Evolutionary conservation across 2,113 vertebrate species (phyloP).

Genomic region (Salvelinus alpinus): DNA sequence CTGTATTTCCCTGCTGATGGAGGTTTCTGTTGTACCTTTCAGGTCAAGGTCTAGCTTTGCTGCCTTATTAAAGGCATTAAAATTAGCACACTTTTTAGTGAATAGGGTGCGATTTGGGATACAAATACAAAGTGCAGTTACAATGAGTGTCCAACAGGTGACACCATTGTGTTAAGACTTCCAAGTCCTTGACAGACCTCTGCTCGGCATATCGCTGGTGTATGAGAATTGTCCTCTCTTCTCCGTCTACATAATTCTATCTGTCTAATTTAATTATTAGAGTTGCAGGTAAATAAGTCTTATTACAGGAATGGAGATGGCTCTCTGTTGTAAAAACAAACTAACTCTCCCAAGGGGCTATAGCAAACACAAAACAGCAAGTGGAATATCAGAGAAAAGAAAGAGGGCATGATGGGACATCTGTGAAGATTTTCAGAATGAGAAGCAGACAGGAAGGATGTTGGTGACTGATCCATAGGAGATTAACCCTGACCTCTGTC

Average conservation of each 20-base stretch:
- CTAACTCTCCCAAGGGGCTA: too few relatives aligned
- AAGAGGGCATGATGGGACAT: slow-evolving; percentile 18
- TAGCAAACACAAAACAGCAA: neutral
- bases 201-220: neutral
- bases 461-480: slow-evolving; percentile 10
- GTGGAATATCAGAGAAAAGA: neutral
- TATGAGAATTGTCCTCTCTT: neutral
- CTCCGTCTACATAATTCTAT: neutral
- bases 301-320: neutral
- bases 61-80: too few relatives aligned
- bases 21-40: too few relatives aligned
- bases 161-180: neutral
- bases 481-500: neutral
- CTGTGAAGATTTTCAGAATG: slow-evolving; percentile 20
- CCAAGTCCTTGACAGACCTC: neutral
- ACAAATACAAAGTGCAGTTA: neutral
- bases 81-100: too few relatives aligned
- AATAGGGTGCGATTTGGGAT: too few relatives aligned
- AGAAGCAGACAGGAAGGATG: slow-evolving; percentile 39
- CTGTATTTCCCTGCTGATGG: too few relatives aligned
- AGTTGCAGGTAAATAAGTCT: neutral
- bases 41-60: too few relatives aligned
- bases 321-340: too few relatives aligned
- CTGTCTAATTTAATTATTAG: neutral
- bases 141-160: neutral